Percentiles rank a stretch among this genome's conserved stretches.
phyloP scores from a whole-genome alignment of 2,113 vertebrate species.

The Kobus ellipsiprymnus region DNA sequence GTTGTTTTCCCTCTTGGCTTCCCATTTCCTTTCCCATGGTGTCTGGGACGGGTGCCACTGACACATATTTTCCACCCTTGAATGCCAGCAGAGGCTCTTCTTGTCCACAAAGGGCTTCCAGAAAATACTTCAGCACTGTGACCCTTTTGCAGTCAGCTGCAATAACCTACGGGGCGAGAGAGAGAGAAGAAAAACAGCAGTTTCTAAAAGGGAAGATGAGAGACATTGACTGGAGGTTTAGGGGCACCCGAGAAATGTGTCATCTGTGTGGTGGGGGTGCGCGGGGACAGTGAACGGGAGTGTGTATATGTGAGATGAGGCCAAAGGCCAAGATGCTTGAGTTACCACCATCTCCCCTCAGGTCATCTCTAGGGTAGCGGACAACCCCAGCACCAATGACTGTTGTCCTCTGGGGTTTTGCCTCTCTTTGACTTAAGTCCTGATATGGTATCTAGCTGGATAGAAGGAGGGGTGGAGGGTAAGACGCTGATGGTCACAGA shows the following conservation, averaged over 20 bases:
- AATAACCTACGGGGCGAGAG: constrained; percentile 87
- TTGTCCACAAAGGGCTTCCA: constrained; percentile 99
- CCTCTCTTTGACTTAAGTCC: background rate
- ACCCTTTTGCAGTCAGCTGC: constrained; percentile 98
- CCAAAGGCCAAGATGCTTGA: background rate
- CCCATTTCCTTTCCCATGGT: constrained; percentile 86
- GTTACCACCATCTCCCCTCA: background rate
- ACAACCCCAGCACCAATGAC: background rate
- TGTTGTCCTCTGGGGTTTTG: background rate
- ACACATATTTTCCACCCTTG: constrained; percentile 99
- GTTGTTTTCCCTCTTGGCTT: constrained; percentile 88
- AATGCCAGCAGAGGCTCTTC: constrained; percentile 99
- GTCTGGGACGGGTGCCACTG: constrained; percentile 91
- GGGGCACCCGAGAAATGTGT: constrained; percentile 31
- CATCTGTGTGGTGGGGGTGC: background rate
- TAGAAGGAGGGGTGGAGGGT: background rate
- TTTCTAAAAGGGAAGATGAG: constrained; percentile 73
- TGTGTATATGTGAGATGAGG: background rate
- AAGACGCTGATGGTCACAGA: background rate
- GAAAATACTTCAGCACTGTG: constrained; percentile 99
- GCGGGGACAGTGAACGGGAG: rapidly evolving
- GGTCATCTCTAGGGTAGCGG: background rate
- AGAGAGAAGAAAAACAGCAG: constrained; percentile 76
- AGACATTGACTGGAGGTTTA: background rate
- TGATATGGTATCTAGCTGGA: background rate